A percentile compares a stretch with the other conserved stretches of the same genome.
Evolutionary conservation across 2,888 invertebrate genomes (phyloP).

Genomic region (Saturnia japonica): DNA sequence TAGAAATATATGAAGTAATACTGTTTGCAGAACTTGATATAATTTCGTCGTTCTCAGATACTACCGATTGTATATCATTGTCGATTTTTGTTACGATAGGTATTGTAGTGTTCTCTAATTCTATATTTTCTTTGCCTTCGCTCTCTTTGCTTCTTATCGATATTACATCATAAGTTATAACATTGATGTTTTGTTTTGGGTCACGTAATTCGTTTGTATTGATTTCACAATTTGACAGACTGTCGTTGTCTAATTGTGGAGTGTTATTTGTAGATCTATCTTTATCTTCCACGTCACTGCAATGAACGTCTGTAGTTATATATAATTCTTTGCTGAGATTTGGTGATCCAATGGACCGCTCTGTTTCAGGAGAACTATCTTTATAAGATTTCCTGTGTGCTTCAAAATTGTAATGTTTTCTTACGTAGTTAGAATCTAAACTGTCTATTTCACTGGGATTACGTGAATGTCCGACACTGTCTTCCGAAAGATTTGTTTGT

Average conservation of each 20-base stretch:
- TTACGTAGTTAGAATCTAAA: constrained; percentile 81
- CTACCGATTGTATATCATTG: constrained; percentile 61
- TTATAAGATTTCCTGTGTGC: constrained; percentile 72
- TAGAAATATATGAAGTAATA: constrained; percentile 78
- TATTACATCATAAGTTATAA: constrained; percentile 57
- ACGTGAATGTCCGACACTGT: constrained; percentile 74
- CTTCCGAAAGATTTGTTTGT: constrained; percentile 72
- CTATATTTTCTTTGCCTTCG: constrained; percentile 38
- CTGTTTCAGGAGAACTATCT: constrained; percentile 75
- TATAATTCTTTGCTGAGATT: constrained; percentile 68
- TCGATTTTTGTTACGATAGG: constrained; percentile 43
- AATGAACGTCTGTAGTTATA: constrained; percentile 66
- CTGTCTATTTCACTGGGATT: constrained; percentile 82
- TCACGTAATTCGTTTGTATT: constrained; percentile 48
- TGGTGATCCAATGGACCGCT: constrained; percentile 62
- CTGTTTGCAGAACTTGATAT: constrained; percentile 76
- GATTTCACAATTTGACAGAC: constrained; percentile 67
- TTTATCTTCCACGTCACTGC: constrained; percentile 65
- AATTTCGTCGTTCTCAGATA: constrained; percentile 76
- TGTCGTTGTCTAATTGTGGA: constrained; percentile 74
- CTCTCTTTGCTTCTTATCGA: constrained; percentile 51
- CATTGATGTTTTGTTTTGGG: constrained; percentile 39
- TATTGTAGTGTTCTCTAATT: constrained; percentile 30
- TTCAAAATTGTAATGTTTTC: constrained; percentile 80
- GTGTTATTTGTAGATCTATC: constrained; percentile 69